These are phyloP conservation scores for Tetanocera ferruginea DNA, from an alignment of 2,888 invertebrate species.

Conservation along the genomic window DNA sequence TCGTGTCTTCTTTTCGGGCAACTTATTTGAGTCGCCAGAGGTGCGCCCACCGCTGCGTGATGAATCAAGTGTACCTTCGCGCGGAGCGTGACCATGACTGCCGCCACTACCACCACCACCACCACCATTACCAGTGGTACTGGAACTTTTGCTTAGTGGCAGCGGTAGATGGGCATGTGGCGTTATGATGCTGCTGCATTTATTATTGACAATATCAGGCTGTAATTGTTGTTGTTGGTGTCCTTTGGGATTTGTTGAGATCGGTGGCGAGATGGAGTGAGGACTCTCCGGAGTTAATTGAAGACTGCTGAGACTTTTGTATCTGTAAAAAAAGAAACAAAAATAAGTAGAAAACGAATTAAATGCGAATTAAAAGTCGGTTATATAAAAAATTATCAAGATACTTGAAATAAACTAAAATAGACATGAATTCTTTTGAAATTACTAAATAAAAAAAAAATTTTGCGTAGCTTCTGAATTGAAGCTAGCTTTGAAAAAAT, in stretches of 20 bases:
- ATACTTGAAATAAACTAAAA: too few relatives aligned
- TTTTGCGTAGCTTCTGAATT: too few relatives aligned
- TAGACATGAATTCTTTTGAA: too few relatives aligned
- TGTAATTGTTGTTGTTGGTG: constrained; percentile 45
- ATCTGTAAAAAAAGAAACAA: constrained; percentile 55
- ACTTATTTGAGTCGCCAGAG: constrained; percentile 85
- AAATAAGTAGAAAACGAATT: background rate
- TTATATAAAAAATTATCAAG: too few relatives aligned
- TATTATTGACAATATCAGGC: constrained; percentile 63
- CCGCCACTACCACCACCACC: constrained; percentile 33
- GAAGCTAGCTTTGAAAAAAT: too few relatives aligned
- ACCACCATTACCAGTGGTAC: constrained; percentile 63
- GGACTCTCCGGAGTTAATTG: constrained; percentile 69
- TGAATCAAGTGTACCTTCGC: constrained; percentile 88
- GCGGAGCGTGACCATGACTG: constrained; percentile 62
- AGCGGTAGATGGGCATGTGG: constrained; percentile 47
- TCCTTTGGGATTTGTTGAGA: constrained; percentile 69
- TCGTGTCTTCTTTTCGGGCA: constrained; percentile 86
- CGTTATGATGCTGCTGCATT: constrained; percentile 62
- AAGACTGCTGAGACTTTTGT: constrained; percentile 70
- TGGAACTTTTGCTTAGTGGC: constrained; percentile 62
- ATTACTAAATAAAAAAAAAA: too few relatives aligned
- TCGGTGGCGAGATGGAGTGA: constrained; percentile 67
- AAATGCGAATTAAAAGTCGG: too few relatives aligned
- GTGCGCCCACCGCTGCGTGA: constrained; percentile 90